These are phyloP conservation scores for Bedellia somnulentella DNA, from an alignment of 2,888 invertebrate species.

Conservation along the genomic window DNA sequence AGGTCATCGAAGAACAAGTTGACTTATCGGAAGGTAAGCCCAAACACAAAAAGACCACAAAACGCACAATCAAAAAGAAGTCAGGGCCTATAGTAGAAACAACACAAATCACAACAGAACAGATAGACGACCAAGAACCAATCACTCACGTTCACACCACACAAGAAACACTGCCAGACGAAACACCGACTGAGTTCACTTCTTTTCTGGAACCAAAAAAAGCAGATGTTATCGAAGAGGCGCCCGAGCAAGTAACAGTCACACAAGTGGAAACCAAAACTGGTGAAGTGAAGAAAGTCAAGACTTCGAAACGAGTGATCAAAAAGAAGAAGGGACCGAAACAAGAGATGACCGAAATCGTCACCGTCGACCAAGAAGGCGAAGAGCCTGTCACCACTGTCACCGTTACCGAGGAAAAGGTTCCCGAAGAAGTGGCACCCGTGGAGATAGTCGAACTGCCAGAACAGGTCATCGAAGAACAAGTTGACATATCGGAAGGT, in stretches of 20 bases:
- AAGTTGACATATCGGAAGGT: conserved; percentile 18
- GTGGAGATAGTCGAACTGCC: conserved; percentile 21
- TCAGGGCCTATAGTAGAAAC: conserved; percentile 14
- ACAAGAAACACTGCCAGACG: conserved; percentile 19
- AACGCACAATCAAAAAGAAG: conserved; percentile 31
- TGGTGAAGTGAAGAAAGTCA: conserved; percentile 19
- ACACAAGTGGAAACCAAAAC: conserved; percentile 14
- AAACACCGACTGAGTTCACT: conserved; percentile 10
- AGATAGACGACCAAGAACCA: conserved; percentile 38
- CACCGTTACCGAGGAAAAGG: conserved; percentile 12
- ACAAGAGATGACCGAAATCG: conserved; percentile 14
- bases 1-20: conserved; percentile 5
- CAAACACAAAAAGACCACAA: conserved; percentile 27
- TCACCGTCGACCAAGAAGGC: conserved; percentile 25
- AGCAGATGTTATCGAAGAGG: conserved; percentile 5
- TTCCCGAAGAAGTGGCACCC: conserved; percentile 16
- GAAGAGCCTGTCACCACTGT: conserved; percentile 21
- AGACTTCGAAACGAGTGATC: conserved; percentile 18
- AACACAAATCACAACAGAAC: conserved; percentile 23
- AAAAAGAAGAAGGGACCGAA: conserved; percentile 16
- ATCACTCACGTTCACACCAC: conserved; percentile 25
- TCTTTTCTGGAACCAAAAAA: background rate
- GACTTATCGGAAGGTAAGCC: conserved; percentile 16
- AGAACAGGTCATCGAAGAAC: conserved; percentile 17
- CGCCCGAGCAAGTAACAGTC: conserved; percentile 10